A percentile compares a stretch with the other conserved stretches of the same genome.
phyloP scores from a whole-genome alignment of 2,888 invertebrate species.

The Cerceris rybyensis region DNA sequence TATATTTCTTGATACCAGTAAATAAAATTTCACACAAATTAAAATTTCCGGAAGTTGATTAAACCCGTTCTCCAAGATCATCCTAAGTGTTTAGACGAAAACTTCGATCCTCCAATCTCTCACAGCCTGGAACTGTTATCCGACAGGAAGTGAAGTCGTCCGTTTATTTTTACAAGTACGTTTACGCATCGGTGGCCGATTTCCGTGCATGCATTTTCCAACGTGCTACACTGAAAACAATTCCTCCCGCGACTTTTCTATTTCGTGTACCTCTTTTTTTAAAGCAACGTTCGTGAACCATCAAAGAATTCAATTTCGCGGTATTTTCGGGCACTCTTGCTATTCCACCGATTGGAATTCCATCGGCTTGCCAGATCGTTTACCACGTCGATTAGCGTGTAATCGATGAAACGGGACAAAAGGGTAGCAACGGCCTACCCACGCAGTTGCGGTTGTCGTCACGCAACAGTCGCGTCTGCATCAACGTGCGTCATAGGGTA shows the following conservation, averaged over 20 bases:
- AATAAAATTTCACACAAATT: too few species aligned
- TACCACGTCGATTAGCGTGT: conserved; percentile 1
- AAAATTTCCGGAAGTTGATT: neutral
- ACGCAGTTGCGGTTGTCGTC: conserved; percentile 1
- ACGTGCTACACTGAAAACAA: neutral
- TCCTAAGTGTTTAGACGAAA: neutral
- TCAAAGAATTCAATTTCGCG: conserved; percentile 11
- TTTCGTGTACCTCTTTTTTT: neutral
- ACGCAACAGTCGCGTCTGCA: neutral
- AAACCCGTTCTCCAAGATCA: neutral
- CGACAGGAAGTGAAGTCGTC: neutral
- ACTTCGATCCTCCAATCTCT: neutral
- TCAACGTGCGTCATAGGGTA: conserved; percentile 5
- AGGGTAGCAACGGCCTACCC: conserved; percentile 5
- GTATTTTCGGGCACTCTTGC: neutral
- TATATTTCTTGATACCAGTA: too few species aligned
- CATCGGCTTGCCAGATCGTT: neutral
- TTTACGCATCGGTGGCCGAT: neutral
- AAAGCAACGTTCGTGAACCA: neutral
- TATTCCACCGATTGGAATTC: neutral
- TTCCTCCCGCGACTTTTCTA: neutral
- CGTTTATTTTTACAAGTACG: neutral
- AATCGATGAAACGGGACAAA: conserved; percentile 17
- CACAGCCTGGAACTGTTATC: neutral
- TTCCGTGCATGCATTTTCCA: neutral